phyloP scores from a whole-genome alignment of 2,113 vertebrate species.

The Crotalus viridis region DNA sequence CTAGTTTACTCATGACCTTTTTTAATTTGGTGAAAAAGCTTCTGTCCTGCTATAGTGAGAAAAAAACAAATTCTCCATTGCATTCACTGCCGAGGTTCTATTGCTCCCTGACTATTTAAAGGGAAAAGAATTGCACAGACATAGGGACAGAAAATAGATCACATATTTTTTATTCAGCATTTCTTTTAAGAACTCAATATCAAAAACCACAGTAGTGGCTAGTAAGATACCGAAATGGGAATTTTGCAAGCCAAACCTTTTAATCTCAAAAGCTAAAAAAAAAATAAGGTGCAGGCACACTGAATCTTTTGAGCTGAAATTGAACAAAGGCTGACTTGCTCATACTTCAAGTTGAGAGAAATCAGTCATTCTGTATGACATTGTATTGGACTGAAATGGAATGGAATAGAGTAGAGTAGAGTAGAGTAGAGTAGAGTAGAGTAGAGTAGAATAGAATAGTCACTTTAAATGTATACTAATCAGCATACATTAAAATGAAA shows the following conservation, averaged over 20 bases:
- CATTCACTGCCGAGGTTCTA: neutral
- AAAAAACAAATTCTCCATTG: neutral
- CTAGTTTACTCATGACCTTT: neutral
- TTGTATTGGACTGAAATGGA: no score
- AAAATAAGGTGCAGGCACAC: neutral
- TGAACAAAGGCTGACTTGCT: neutral
- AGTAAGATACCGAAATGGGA: neutral
- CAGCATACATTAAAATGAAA: no score
- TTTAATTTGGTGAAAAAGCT: neutral
- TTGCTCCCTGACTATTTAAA: neutral
- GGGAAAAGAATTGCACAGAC: neutral
- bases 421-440: no score
- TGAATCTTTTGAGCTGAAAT: neutral
- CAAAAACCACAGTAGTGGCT: neutral
- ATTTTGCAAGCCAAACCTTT: neutral
- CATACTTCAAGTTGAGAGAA: neutral
- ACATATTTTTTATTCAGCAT: neutral
- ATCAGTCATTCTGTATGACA: neutral
- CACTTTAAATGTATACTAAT: no score
- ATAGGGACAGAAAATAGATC: neutral
- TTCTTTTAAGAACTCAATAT: neutral
- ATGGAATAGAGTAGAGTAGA: no score
- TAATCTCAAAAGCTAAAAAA: neutral
- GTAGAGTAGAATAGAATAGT: no score
- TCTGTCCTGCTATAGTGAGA: neutral